Evolutionary conservation across 2,797 vertebrate genomes (phyloP).

Genomic region (Urocyon cinereoargenteus): DNA sequence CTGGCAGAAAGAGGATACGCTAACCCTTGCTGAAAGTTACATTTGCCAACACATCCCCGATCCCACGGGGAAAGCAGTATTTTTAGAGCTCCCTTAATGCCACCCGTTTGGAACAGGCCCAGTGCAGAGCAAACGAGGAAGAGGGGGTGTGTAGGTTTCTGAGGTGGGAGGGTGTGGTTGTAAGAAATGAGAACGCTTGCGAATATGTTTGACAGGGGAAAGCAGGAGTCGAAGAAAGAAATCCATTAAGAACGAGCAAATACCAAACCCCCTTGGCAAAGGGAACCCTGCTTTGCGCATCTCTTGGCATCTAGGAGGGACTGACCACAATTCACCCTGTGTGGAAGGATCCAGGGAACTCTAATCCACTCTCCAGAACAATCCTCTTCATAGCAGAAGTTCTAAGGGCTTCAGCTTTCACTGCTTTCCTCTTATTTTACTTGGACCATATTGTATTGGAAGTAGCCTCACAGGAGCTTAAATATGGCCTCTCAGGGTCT

Average conservation of each 20-base stretch:
- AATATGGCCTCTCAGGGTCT: neutral
- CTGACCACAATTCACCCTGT: conserved; percentile 43
- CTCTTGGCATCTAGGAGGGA: conserved; percentile 59
- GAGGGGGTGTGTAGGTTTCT: neutral
- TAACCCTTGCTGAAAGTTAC: neutral
- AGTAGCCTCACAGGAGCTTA: neutral
- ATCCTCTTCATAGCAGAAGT: conserved; percentile 62
- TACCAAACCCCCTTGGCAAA: neutral
- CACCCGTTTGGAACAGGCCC: neutral
- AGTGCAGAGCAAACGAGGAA: conserved; percentile 2
- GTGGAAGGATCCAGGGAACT: conserved; percentile 59
- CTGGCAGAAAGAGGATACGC: neutral
- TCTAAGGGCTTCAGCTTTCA: conserved; percentile 48
- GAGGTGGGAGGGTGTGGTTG: neutral
- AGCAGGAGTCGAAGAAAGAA: neutral
- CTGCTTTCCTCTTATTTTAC: conserved; percentile 61
- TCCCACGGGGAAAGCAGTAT: neutral
- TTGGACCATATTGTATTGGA: conserved; percentile 67
- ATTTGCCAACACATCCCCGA: neutral
- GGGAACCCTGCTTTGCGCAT: conserved; percentile 45
- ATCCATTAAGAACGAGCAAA: conserved; percentile 32
- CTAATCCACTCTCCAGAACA: conserved; percentile 50
- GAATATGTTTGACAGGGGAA: conserved; percentile 46
- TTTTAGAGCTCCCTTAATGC: neutral
- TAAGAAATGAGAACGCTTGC: neutral